phyloP scores from a whole-genome alignment of 2,113 vertebrate species.

The Cercopithecus mona region DNA sequence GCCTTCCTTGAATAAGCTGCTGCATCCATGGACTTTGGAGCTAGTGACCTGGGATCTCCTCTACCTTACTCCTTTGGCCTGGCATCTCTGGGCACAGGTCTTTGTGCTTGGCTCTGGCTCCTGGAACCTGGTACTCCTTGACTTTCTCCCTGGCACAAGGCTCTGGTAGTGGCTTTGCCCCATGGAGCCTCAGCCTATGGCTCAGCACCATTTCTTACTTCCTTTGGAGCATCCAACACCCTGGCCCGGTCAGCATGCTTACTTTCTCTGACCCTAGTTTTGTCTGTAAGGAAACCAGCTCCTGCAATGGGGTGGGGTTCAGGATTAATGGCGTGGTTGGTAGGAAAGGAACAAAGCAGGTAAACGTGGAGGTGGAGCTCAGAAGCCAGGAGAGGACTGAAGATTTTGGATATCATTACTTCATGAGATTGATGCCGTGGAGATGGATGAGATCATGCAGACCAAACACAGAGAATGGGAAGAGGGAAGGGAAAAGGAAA shows the following conservation, averaged over 20 bases:
- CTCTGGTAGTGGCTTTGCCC: not conserved
- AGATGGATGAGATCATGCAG: not conserved
- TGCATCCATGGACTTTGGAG: not conserved
- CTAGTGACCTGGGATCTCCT: not conserved
- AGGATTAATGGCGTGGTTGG: not conserved
- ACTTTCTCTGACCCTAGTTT: slow-evolving; percentile 40
- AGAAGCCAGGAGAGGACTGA: not conserved
- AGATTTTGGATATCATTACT: not conserved
- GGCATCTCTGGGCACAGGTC: not conserved
- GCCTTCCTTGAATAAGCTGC: not conserved
- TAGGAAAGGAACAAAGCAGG: not conserved
- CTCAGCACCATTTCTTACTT: not conserved
- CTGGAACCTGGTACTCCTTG: not conserved
- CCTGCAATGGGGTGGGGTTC: not conserved
- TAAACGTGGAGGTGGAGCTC: not conserved
- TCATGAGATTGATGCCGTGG: not conserved
- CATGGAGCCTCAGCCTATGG: not conserved
- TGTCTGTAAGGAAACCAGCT: not conserved
- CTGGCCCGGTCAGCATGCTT: not conserved
- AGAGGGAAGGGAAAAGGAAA: not conserved
- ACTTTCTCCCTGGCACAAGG: not conserved
- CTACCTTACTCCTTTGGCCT: not conserved
- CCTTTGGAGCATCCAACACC: not conserved
- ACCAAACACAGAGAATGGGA: not conserved
- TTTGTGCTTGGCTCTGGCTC: not conserved